These are phyloP conservation scores for Baryphthengus martii DNA, from an alignment of 2,113 vertebrate genomes.

Conservation along the genomic window DNA sequence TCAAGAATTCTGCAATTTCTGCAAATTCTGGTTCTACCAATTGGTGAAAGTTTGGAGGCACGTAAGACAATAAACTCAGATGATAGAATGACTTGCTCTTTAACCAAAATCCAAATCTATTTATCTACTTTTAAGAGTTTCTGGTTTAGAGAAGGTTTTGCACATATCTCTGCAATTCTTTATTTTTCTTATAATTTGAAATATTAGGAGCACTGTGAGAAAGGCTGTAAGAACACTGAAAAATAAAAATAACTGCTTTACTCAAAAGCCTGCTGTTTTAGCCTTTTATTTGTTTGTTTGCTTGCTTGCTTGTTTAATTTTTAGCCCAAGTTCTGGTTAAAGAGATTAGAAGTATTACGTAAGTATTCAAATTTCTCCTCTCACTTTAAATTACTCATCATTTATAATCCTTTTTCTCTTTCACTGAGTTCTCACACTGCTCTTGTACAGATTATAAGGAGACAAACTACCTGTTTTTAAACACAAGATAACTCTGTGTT, in stretches of 20 bases:
- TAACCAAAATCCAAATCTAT: neutral
- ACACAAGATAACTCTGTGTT: neutral
- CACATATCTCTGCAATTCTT: neutral
- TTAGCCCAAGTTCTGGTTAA: neutral
- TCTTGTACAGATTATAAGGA: neutral
- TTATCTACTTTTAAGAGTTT: neutral
- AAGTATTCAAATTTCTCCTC: neutral
- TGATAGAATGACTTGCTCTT: neutral
- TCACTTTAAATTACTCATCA: neutral
- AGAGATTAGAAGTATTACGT: neutral
- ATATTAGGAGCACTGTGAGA: neutral
- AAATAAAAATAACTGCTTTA: neutral
- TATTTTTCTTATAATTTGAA: neutral
- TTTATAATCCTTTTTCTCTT: neutral
- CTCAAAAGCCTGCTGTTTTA: neutral
- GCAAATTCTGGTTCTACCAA: neutral
- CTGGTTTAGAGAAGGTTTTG: neutral
- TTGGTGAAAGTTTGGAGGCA: neutral
- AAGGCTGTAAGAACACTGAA: neutral
- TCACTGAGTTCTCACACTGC: neutral
- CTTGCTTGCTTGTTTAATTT: neutral
- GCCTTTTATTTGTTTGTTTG: neutral
- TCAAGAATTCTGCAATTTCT: neutral
- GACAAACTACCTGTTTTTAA: neutral
- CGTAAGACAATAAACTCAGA: neutral